Percentiles rank a stretch among this genome's conserved stretches.
These are phyloP conservation scores for Dicranocentrus wangi DNA, from an alignment of 2,888 invertebrate genomes.

Conservation along the genomic window DNA sequence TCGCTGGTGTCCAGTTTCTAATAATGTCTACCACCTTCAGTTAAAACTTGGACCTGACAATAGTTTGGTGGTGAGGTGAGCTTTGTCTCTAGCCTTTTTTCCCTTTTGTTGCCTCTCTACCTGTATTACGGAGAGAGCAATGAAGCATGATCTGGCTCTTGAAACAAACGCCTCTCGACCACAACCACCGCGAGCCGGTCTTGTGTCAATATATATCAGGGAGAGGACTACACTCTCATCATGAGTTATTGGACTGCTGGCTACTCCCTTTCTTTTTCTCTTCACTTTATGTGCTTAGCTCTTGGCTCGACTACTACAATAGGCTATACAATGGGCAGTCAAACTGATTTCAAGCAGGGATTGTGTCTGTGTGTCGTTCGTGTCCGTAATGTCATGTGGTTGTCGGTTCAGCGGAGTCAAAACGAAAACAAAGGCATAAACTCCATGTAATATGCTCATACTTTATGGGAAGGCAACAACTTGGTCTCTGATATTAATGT, in stretches of 20 bases:
- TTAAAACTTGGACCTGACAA: background rate
- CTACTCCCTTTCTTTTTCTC: conserved; percentile 26
- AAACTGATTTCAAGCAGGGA: conserved; percentile 54
- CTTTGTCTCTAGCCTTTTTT: too few relatives aligned
- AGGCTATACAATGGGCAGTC: conserved; percentile 50
- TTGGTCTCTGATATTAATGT: conserved; percentile 28
- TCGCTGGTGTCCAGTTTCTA: too few relatives aligned
- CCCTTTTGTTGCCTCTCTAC: too few relatives aligned
- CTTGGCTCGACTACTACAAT: too few relatives aligned
- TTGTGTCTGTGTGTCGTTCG: too few relatives aligned
- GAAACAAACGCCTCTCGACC: conserved; percentile 49
- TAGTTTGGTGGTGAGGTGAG: too few relatives aligned
- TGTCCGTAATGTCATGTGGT: conserved; percentile 47
- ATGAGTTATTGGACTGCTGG: conserved; percentile 40
- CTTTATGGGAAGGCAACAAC: too few relatives aligned
- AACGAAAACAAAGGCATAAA: conserved; percentile 14
- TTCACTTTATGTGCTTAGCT: conserved; percentile 17
- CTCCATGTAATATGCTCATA: conserved; percentile 13
- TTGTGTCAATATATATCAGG: conserved; percentile 38
- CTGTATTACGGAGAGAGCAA: conserved; percentile 5
- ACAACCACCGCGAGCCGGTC: conserved; percentile 29
- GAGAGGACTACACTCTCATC: conserved; percentile 19
- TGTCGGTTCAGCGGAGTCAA: conserved; percentile 3
- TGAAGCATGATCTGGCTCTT: conserved; percentile 9
- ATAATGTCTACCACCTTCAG: too few relatives aligned